Base-by-base conservation (phyloP, 2,113 vertebrate species). In the Procavia capensis region DNA sequence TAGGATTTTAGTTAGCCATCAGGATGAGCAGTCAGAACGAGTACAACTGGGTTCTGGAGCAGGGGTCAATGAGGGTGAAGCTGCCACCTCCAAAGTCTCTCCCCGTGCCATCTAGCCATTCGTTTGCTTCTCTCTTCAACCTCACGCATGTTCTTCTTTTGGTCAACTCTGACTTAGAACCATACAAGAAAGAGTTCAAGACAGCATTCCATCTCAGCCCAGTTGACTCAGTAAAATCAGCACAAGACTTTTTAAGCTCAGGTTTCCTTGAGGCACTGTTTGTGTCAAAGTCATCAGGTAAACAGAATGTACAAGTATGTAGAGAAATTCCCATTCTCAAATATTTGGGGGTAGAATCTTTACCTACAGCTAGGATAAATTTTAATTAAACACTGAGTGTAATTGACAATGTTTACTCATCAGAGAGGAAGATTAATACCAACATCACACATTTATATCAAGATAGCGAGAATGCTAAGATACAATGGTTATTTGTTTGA, bases 381-480 rank as follows among this genome's bases (percentile, higher is more conserved):
- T 92, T 45, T 88, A 83, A 75, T 22, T 85, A 54, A 92, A 2
- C 5, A 22, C 47, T 75, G 1, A 36, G 50, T 64, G 22, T 39
- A 93, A 29, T 85, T 92, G 61, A 76, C 25, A 85, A 54, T 85
- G 80, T 92, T 86, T 74, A 85, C 34, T n/a, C 78, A 90, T 76
- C 54, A 92, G 14, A 82, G 57, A 86, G 72, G 39, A 92, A 95
- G 34, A n/a, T 4, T 41, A 29, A 47, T 86, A 70, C 39, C 20
- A 91, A 83, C 0, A 50, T 66, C 43, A 84, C 34, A 72, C n/a
- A 82, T 76, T 87, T 81, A 61, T 61, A 74, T 81, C 5, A 41
- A 9, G 31, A 75, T 76, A 85, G 72, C 9, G 80, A 74, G 17
- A 88, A 90, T 85, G 17, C 16, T 64, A 88, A 88, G 39, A 57